Conservation (phyloP, 2,888 invertebrate species). For the Hartigia nigra region DNA sequence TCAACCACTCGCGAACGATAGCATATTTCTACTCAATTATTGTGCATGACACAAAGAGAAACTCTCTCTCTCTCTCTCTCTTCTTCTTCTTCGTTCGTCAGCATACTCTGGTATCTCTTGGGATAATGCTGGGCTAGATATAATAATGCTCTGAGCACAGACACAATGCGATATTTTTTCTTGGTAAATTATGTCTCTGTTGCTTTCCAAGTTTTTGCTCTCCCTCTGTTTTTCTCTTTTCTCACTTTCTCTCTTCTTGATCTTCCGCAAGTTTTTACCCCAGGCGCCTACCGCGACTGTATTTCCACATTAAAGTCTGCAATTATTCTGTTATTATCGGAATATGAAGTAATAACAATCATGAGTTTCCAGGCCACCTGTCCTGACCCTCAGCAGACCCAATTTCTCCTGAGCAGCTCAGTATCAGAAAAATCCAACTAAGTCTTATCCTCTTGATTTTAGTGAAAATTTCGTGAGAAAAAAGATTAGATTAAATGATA, state of each 20-base stretch:
- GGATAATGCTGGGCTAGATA: slow-evolving; percentile 43
- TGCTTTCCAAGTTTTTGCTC: slow-evolving; percentile 31
- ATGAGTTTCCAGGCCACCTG: not conserved
- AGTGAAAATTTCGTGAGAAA: not conserved
- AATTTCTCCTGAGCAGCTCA: not conserved
- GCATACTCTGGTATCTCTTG: slow-evolving; percentile 20
- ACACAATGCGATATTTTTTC: slow-evolving; percentile 48
- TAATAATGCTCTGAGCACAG: slow-evolving; percentile 43
- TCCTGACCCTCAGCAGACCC: no score
- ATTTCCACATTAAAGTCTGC: not conserved
- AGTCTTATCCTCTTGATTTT: not conserved
- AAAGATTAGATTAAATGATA: not conserved
- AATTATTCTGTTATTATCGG: not conserved
- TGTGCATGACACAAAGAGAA: slow-evolving; percentile 46
- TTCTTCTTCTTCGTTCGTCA: not conserved
- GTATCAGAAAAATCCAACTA: not conserved
- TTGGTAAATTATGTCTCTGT: slow-evolving; percentile 45
- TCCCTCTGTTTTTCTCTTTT: slow-evolving; percentile 1
- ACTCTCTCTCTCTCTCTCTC: slow-evolving; percentile 18
- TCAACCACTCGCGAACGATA: slow-evolving; percentile 34
- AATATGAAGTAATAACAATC: not conserved
- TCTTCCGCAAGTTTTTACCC: slow-evolving; percentile 8
- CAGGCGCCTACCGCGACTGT: not conserved
- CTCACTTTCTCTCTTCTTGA: slow-evolving; percentile 9
- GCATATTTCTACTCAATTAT: slow-evolving; percentile 43